phyloP scores from a whole-genome alignment of 2,113 vertebrate species.

The Elaphurus davidianus region DNA sequence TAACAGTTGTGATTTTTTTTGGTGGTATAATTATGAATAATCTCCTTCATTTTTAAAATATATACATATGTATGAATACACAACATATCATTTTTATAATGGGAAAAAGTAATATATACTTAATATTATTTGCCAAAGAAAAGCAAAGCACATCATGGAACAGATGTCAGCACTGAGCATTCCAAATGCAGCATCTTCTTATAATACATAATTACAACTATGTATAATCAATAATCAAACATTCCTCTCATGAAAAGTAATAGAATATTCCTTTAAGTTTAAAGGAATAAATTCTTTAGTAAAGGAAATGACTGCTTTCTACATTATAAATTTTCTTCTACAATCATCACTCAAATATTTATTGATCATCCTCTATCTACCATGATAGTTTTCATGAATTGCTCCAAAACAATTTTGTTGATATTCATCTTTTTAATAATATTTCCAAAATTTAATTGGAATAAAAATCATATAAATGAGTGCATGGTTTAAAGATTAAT shows the following conservation, averaged over 20 bases:
- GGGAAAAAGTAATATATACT: neutral
- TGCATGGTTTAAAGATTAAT: neutral
- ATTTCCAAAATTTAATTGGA: neutral
- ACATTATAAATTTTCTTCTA: neutral
- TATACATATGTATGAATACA: neutral
- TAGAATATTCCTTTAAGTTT: neutral
- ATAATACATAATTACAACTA: neutral
- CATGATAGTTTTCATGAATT: neutral
- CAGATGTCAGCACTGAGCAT: neutral
- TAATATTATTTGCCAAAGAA: neutral
- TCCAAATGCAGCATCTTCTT: neutral
- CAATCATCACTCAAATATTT: neutral
- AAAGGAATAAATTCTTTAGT: neutral
- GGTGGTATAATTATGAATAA: neutral
- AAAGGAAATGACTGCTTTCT: neutral
- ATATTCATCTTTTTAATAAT: neutral
- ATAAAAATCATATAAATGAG: constrained; percentile 47
- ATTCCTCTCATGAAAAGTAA: neutral
- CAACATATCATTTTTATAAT: neutral
- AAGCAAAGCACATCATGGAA: neutral
- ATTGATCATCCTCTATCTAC: neutral
- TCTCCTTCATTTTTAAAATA: neutral
- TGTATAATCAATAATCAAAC: neutral
- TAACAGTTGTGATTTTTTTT: neutral
- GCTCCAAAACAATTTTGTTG: neutral